Evolutionary conservation across 2,797 vertebrate genomes (phyloP), one percentile per base, ranked within the genome.

Genomic region (Cossypha polioptera): DNA sequence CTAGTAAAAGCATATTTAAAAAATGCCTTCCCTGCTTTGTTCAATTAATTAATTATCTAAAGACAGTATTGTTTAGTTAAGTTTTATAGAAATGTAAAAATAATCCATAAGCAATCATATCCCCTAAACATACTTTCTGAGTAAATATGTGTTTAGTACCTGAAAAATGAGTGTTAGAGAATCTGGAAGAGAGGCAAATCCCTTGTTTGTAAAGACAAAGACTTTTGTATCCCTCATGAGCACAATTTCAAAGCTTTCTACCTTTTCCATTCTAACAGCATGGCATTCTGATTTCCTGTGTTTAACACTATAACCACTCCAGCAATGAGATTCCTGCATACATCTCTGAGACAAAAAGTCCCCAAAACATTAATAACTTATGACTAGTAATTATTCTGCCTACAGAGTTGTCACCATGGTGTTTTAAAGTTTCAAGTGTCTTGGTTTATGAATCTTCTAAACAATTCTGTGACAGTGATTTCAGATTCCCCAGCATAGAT

Each of bases 151-250:
- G n/a, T 59, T 95, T 72, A 35, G 13, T 97, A 97, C 96, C 96
- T 98, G 97, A 78, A 97, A 98, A 87, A 97, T 65, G 14, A 93
- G 67, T n/a, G 85, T 85, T 31, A 94, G 78, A 16, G 91, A 91
- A 59, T 95, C 95, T 3, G 33, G 94, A 89, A 96, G 96, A 83
- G 72, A 91, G 62, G 92, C 43, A 40, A 96, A 88, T 80, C 96
- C 93, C 24, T 95, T 96, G 92, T 97, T 95, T 24, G 96, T 97
- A 31, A 98, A 94, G 86, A 98, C 95, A 90, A 97, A 98, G 26
- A 97, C 84, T 74, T 96, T 97, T 77, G 95, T 96, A 66, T 97
- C 92, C 58, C 83, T 97, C 40, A 90, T 86, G 67, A 98, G 69
- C 36, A 97, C 91, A 50, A 97, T 69, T 36, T 97, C 97, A 26